A percentile compares a stretch with the other conserved stretches of the same genome.
These are phyloP conservation scores for Ctena decussata DNA, from an alignment of 2,888 invertebrate genomes.

Conservation along the genomic window DNA sequence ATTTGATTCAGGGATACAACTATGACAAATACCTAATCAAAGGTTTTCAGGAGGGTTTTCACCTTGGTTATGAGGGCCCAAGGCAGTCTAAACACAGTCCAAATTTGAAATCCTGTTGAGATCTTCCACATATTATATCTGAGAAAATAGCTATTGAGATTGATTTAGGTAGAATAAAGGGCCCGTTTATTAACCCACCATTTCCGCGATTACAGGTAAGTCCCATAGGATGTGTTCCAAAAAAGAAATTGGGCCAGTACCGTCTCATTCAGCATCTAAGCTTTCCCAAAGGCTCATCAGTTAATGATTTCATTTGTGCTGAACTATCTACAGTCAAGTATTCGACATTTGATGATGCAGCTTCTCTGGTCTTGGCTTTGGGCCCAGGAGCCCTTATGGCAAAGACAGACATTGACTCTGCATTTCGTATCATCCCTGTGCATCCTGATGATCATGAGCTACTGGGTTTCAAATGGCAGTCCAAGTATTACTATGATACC, in stretches of 20 bases:
- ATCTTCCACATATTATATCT: no score
- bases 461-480: slow-evolving; percentile 34
- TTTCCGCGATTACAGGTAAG: slow-evolving; percentile 15
- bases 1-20: no score
- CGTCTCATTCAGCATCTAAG: slow-evolving; percentile 58
- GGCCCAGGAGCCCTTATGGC: slow-evolving; percentile 1
- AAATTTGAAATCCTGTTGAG: no score
- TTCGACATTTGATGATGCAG: slow-evolving; percentile 33
- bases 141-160: slow-evolving; percentile 9
- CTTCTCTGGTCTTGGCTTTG: neutral
- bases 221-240: slow-evolving; percentile 50
- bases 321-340: slow-evolving; percentile 18
- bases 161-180: neutral
- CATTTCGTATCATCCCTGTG: slow-evolving; percentile 33
- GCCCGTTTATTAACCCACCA: neutral
- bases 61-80: no score
- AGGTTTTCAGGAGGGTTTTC: no score
- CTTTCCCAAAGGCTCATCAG: slow-evolving; percentile 34
- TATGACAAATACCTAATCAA: no score
- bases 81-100: no score
- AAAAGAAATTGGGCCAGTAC: slow-evolving; percentile 30
- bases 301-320: slow-evolving; percentile 49
- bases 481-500: slow-evolving; percentile 30
- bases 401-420: slow-evolving; percentile 40
- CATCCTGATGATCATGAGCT: slow-evolving; percentile 32